Evolutionary conservation across 2,888 invertebrate genomes (phyloP).

Genomic region (Tolmerus cingulatus): DNA sequence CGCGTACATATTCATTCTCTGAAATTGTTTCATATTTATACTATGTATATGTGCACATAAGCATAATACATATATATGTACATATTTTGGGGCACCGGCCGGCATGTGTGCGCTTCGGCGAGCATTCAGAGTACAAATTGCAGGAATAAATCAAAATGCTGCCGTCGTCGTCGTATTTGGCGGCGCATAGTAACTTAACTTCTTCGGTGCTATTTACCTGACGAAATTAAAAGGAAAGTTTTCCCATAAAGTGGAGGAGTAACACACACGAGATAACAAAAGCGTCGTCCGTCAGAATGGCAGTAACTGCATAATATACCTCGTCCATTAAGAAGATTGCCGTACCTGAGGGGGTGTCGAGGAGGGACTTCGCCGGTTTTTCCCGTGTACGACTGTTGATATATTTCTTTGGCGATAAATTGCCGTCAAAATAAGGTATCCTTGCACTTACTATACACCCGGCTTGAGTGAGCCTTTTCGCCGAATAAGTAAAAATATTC

Average conservation of each 20-base stretch:
- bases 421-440: conserved; percentile 7
- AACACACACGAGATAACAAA: not conserved
- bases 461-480: not conserved
- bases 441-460: conserved; percentile 23
- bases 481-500: conserved; percentile 7
- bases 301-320: conserved; percentile 11
- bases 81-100: not conserved
- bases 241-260: not conserved
- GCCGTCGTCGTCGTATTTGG: not conserved
- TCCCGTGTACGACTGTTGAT: not conserved
- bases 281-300: not conserved
- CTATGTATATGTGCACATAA: not conserved
- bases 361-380: not conserved
- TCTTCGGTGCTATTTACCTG: not conserved
- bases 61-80: not conserved
- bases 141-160: not conserved
- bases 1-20: not conserved
- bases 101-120: not conserved
- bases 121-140: not conserved
- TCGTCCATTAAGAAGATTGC: conserved; percentile 34
- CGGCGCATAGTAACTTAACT: not conserved
- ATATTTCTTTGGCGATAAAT: conserved; percentile 5
- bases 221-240: conserved; percentile 1
- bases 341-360: not conserved
- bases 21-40: not conserved